Evolutionary conservation across 2,888 invertebrate genomes (phyloP).

Genomic region (Malthinus seriepunctatus): DNA sequence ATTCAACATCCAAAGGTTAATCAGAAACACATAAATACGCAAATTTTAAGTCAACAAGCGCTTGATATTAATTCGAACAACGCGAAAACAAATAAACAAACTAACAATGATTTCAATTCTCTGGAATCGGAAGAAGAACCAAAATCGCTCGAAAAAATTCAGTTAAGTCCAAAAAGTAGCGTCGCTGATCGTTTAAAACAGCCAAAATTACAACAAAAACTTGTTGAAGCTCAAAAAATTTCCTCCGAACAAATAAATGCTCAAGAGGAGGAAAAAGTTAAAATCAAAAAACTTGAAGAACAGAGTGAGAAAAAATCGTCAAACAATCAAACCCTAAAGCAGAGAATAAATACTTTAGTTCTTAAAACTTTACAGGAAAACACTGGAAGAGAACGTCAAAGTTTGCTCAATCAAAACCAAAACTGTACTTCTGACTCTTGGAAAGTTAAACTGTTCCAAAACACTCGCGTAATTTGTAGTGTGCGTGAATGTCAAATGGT

Average conservation of each 20-base stretch:
- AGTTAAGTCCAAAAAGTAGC: constrained; percentile 38
- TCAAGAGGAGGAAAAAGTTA: constrained; percentile 2
- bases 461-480: constrained; percentile 79
- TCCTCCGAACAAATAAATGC: neutral
- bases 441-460: constrained; percentile 80
- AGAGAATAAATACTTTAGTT: constrained; percentile 84
- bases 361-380: constrained; percentile 90
- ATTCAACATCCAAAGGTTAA: constrained; percentile 76
- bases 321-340: constrained; percentile 79
- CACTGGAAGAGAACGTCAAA: constrained; percentile 63
- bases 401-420: constrained; percentile 46
- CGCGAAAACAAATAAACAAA: constrained; percentile 16
- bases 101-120: neutral
- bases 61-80: constrained; percentile 9
- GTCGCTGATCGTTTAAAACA: constrained; percentile 51
- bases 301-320: constrained; percentile 12
- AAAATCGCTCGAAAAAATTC: constrained; percentile 21
- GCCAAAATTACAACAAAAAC: constrained; percentile 46
- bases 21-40: constrained; percentile 48
- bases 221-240: constrained; percentile 36
- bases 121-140: neutral
- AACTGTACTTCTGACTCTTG: constrained; percentile 65
- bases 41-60: constrained; percentile 31
- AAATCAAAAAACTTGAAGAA: constrained; percentile 20
- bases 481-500: constrained; percentile 78